These are phyloP conservation scores for Euura lappo DNA, from an alignment of 1,140 invertebrate species.

Conservation along the genomic window DNA sequence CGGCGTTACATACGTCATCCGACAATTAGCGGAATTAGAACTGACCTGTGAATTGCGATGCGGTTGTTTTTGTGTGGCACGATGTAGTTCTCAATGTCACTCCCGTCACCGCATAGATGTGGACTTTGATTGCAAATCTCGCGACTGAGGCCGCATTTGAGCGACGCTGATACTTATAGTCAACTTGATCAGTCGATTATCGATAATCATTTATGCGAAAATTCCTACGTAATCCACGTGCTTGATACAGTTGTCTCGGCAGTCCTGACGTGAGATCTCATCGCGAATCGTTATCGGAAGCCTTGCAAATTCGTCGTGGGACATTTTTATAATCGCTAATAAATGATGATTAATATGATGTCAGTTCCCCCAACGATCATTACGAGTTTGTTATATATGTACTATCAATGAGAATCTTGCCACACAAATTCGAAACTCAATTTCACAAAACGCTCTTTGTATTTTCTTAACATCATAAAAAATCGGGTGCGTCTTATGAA, in stretches of 20 bases:
- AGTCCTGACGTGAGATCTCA: neutral
- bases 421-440: too few relatives aligned
- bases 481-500: too few relatives aligned
- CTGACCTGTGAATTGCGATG: neutral
- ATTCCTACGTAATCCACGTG: slow-evolving; percentile 7
- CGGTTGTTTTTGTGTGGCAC: neutral
- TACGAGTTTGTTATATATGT: neutral
- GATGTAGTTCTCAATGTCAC: neutral
- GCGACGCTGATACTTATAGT: neutral
- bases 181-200: neutral
- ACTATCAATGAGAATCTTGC: too few relatives aligned
- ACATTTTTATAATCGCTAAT: neutral
- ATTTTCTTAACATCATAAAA: too few relatives aligned
- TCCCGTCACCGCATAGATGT: neutral
- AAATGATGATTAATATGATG: neutral
- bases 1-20: too few relatives aligned
- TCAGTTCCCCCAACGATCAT: neutral
- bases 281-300: neutral
- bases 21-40: neutral
- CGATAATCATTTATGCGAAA: slow-evolving; percentile 9
- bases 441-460: too few relatives aligned
- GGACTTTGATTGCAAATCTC: neutral
- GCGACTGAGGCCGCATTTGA: slow-evolving; percentile 5
- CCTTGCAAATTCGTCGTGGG: neutral
- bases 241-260: neutral